Evolutionary conservation across 2,888 invertebrate genomes (phyloP), one percentile per base, ranked within the genome.

Genomic region (Pandemis heparana): DNA sequence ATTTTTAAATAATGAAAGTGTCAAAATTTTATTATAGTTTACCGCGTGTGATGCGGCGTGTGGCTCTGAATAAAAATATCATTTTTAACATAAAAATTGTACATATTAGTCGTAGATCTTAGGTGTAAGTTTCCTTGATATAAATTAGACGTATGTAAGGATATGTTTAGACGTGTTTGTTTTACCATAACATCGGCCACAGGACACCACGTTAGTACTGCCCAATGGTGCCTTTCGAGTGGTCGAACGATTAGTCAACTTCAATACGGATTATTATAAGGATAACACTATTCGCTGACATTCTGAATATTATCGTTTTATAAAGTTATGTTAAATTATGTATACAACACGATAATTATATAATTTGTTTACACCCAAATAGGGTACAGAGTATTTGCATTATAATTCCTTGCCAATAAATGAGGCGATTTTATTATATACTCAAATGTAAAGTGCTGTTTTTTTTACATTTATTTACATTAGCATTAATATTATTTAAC

Each of bases 81-180:
- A 83, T 83, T 79, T 65, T 61, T 70, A 74, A 65, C 70, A 73
- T 73, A 78, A 83, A 84, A 78, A 77, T 82, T 92, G 92, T 92
- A 92, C 86, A 93, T 93, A 93, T 77, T 91, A 91, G 85, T 75
- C 74, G 79, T 87, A 86, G 83, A 79, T 77, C 69, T 65, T 90
- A 87, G 81, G 32, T 46, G 39, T 90, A 91, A 88, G 86, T 80
- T 63, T 64, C 67, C 87, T 84, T 85, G 85, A 82, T 87, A 87
- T 87, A 81, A 85, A 84, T 83, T 86, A 88, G 88, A 89, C 87
- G 87, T 81, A 78, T 77, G 87, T 91, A 90, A 89, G 86, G 86
- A 91, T 89, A 91, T 86, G 81, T 89, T 88, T 89, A 91, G 87
- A 89, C 81, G 90, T 90, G 89, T 92, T 92, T 91, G 84, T 86